phyloP scores from a whole-genome alignment of 2,888 invertebrate species.

The Drosophila basisetae region DNA sequence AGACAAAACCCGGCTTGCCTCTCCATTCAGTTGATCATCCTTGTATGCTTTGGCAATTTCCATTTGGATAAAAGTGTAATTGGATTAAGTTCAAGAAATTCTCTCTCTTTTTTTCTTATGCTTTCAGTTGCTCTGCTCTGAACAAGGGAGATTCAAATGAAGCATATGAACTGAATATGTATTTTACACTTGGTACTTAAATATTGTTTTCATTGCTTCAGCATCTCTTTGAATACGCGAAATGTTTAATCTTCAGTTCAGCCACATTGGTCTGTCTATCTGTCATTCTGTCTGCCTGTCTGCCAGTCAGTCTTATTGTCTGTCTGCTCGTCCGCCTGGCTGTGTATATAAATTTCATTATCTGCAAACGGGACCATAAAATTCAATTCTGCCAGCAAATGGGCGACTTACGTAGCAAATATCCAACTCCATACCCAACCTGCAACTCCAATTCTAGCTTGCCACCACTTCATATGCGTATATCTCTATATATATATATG shows the following conservation, averaged over 20 bases:
- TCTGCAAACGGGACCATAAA: conserved; percentile 76
- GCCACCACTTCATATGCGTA: not conserved
- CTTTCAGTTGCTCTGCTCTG: not conserved
- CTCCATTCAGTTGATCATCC: not conserved
- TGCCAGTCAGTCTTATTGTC: conserved; percentile 27
- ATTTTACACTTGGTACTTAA: not conserved
- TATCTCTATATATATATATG: not conserved
- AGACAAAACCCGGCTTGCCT: not conserved
- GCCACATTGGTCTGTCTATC: conserved; percentile 7
- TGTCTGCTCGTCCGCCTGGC: conserved; percentile 3
- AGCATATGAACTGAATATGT: not conserved
- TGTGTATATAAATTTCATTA: conserved; percentile 72
- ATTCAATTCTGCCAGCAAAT: conserved; percentile 60
- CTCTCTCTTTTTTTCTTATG: not conserved
- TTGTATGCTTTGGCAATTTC: not conserved
- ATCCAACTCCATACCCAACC: conserved; percentile 4
- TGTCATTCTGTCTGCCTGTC: not conserved
- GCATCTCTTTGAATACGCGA: not conserved
- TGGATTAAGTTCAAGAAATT: not conserved
- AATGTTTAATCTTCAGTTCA: not conserved
- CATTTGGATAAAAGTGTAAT: not conserved
- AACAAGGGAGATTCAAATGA: not conserved
- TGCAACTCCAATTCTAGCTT: not conserved
- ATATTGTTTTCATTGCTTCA: not conserved
- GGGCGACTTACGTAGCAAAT: conserved; percentile 16